Evolutionary conservation across 2,888 invertebrate genomes (phyloP).

Genomic region (Metalampra italica): DNA sequence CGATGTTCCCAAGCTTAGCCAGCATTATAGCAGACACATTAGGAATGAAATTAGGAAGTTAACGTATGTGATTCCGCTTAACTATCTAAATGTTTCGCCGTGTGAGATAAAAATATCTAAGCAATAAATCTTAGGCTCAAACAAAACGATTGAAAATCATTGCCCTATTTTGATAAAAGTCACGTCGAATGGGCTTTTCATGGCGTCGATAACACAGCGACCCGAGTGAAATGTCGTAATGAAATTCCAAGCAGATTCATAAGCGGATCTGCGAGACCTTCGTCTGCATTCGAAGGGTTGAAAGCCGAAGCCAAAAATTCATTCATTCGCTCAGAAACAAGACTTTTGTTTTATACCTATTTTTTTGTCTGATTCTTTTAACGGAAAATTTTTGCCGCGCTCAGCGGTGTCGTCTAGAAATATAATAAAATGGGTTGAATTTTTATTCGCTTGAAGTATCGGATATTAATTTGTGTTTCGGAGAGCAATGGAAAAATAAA

Average conservation of each 20-base stretch:
- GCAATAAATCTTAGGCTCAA: neutral
- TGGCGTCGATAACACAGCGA: constrained; percentile 13
- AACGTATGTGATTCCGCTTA: too few relatives aligned
- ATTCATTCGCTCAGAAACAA: constrained; percentile 2
- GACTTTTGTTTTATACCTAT: constrained; percentile 1
- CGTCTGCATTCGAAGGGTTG: constrained; percentile 26
- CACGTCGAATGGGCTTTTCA: constrained; percentile 9
- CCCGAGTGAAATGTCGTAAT: constrained; percentile 46
- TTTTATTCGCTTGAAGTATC: too few relatives aligned
- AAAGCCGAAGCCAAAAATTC: constrained; percentile 15
- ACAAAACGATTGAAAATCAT: neutral
- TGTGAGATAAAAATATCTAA: neutral
- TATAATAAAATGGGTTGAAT: too few relatives aligned
- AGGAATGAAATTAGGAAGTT: too few relatives aligned
- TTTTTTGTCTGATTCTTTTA: neutral
- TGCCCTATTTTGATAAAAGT: neutral
- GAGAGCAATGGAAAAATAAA: neutral
- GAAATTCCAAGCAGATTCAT: constrained; percentile 58
- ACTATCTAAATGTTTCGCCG: too few relatives aligned
- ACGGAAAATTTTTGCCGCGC: neutral
- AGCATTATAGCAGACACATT: too few relatives aligned
- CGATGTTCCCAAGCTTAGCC: too few relatives aligned
- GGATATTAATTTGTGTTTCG: neutral
- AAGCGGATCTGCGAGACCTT: constrained; percentile 26
- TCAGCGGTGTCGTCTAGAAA: neutral